Conservation (phyloP, 2,113 vertebrate species). For the Leptobrachium ailaonicum region DNA sequence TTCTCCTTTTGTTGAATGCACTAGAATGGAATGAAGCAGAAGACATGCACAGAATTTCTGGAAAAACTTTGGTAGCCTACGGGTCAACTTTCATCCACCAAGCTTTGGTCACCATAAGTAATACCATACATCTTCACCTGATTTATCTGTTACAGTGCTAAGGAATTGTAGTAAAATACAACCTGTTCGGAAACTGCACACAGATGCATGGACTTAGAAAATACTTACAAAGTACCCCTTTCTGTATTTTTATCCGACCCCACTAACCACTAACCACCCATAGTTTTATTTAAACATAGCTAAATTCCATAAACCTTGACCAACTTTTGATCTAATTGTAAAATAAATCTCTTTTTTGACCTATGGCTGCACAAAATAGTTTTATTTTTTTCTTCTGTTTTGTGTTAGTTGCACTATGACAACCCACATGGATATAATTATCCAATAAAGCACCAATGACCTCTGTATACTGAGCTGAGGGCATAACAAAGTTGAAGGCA, state of each 20-base stretch:
- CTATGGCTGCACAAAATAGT: conserved; percentile 8
- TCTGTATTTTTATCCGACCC: background rate
- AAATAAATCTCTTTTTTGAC: conserved; percentile 28
- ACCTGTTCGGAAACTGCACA: background rate
- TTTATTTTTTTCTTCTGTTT: conserved; percentile 27
- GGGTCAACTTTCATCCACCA: background rate
- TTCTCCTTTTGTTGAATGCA: background rate
- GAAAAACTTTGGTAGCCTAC: background rate
- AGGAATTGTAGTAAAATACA: background rate
- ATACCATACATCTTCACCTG: background rate
- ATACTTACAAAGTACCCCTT: background rate
- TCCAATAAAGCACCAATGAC: conserved; percentile 35
- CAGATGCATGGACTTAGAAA: background rate
- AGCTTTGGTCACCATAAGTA: background rate
- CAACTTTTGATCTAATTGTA: conserved; percentile 26
- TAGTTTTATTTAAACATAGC: conserved; percentile 1
- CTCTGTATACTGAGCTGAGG: conserved; percentile 30
- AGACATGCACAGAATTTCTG: background rate
- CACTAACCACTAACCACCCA: background rate
- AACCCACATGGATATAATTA: conserved; percentile 49
- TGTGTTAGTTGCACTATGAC: conserved; percentile 44
- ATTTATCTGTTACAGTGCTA: background rate
- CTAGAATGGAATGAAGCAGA: background rate
- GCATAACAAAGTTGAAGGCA: conserved; percentile 22
- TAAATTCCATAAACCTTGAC: conserved; percentile 8